Evolutionary conservation across 1,140 invertebrate genomes (phyloP).

Genomic region (Colletes latitarsis): DNA sequence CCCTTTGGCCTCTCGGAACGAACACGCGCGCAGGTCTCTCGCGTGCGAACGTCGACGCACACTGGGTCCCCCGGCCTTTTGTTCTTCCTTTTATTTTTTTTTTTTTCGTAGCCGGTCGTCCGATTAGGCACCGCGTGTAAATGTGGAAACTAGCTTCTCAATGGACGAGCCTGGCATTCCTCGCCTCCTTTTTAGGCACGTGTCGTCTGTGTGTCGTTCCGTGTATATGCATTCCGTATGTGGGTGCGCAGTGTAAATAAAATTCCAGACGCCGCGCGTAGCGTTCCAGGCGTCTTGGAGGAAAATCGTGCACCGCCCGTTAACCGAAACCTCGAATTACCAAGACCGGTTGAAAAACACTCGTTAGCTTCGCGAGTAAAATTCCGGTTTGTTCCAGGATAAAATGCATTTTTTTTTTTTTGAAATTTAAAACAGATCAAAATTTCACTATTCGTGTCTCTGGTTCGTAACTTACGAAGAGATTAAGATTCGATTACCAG

Average conservation of each 20-base stretch:
- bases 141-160: conserved; percentile 61
- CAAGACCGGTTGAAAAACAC: no score
- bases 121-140: conserved; percentile 62
- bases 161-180: conserved; percentile 53
- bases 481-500: no score
- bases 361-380: no score
- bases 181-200: conserved; percentile 54
- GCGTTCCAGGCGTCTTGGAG: neutral
- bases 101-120: conserved; percentile 28
- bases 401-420: no score
- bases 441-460: no score
- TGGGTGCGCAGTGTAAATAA: conserved; percentile 64
- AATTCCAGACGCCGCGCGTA: conserved; percentile 57
- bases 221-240: conserved; percentile 49
- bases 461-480: no score
- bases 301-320: neutral
- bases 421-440: no score
- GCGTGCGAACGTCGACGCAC: neutral
- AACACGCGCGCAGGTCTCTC: no score
- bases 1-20: neutral
- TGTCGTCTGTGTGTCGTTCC: conserved; percentile 35
- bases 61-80: conserved; percentile 14
- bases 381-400: no score
- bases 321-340: no score
- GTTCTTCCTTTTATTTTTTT: conserved; percentile 11